These are phyloP conservation scores for Caenorhabditis drosophilae DNA, from an alignment of 2,888 invertebrate genomes.

Conservation along the genomic window DNA sequence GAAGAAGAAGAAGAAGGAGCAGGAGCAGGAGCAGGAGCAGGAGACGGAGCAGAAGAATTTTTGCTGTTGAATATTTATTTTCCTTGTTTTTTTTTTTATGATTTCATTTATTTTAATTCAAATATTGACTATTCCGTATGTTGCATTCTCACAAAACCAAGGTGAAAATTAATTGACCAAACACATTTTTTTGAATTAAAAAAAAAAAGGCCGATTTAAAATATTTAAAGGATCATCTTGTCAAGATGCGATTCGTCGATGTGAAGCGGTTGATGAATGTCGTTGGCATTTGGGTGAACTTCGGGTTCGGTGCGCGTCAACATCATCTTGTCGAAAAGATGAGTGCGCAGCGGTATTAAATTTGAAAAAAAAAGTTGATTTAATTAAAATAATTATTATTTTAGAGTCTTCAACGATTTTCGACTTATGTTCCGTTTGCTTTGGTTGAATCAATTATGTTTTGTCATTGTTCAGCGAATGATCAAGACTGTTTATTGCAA, in stretches of 20 bases:
- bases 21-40: too few species aligned
- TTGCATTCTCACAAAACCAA: neutral
- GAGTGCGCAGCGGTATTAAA: slow-evolving; percentile 55
- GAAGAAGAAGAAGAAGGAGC: too few species aligned
- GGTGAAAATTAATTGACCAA: neutral
- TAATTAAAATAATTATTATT: neutral
- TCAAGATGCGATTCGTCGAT: slow-evolving; percentile 49
- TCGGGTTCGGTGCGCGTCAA: slow-evolving; percentile 43
- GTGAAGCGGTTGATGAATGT: slow-evolving; percentile 59
- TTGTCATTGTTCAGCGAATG: slow-evolving; percentile 59
- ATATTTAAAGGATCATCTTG: slow-evolving; percentile 58
- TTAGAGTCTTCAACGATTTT: slow-evolving; percentile 52
- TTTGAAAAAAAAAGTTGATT: slow-evolving; percentile 1
- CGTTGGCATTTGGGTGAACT: slow-evolving; percentile 63
- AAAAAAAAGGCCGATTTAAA: too few species aligned
- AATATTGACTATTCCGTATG: neutral
- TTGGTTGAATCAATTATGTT: slow-evolving; percentile 62
- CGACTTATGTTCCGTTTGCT: slow-evolving; percentile 54
- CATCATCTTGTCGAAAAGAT: slow-evolving; percentile 42
- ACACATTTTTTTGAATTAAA: too few species aligned
- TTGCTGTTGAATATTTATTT: neutral
- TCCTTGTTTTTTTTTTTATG: neutral
- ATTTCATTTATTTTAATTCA: neutral
- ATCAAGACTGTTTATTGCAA: slow-evolving; percentile 47
- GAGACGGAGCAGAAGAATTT: too few species aligned